Conservation (phyloP, 1,140 invertebrate genomes). For the Hydropsyche tenuis region DNA sequence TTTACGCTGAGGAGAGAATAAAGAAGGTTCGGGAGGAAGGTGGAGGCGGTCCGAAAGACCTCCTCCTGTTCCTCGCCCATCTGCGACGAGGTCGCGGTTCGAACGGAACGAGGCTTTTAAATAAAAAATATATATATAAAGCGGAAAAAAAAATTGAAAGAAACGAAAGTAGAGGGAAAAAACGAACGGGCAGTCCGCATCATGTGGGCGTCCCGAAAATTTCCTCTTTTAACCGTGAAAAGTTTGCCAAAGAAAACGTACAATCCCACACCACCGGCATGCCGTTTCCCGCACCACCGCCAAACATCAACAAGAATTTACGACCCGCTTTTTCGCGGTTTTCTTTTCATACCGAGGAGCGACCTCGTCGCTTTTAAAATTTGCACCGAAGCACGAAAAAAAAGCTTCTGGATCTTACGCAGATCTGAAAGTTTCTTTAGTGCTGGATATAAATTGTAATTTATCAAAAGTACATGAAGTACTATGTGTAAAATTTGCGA, state of each 20-base stretch:
- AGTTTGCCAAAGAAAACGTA: conserved; percentile 16
- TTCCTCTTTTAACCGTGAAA: conserved; percentile 1
- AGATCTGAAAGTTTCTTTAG: too few relatives aligned
- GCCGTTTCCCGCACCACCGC: background rate
- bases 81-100: background rate
- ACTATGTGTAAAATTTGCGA: too few relatives aligned
- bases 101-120: conserved; percentile 27
- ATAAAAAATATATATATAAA: background rate
- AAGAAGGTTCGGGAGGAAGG: conserved; percentile 2
- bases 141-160: too few relatives aligned
- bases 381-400: background rate
- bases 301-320: conserved; percentile 32
- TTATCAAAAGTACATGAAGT: too few relatives aligned
- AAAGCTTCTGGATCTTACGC: too few relatives aligned
- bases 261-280: background rate
- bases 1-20: conserved; percentile 32
- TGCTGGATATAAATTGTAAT: too few relatives aligned
- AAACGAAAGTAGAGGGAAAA: too few relatives aligned
- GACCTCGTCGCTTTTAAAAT: conserved; percentile 1
- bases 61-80: too few relatives aligned
- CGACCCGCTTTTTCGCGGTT: background rate
- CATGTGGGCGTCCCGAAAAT: conserved; percentile 26
- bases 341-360: background rate
- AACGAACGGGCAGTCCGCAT: conserved; percentile 27
- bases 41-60: background rate